Percentiles rank a stretch among this genome's conserved stretches.
These are phyloP conservation scores for Pomacea canaliculata DNA, from an alignment of 2,888 invertebrate genomes.

Conservation along the genomic window DNA sequence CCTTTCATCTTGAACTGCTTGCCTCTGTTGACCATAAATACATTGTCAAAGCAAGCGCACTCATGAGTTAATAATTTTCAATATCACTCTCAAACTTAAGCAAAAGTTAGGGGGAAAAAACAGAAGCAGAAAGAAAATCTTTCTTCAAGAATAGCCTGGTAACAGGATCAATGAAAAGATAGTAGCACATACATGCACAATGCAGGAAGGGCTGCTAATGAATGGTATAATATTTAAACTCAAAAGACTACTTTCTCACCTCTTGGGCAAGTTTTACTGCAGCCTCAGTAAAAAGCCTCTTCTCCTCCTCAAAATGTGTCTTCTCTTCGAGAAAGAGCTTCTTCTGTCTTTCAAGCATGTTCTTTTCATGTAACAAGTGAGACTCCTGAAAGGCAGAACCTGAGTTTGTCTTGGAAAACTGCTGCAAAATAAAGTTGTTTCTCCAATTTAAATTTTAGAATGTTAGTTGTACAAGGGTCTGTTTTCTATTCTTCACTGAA, in stretches of 20 bases:
- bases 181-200: neutral
- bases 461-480: neutral
- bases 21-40: conserved; percentile 46
- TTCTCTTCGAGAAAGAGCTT: conserved; percentile 59
- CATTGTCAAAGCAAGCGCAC: neutral
- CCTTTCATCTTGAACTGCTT: conserved; percentile 56
- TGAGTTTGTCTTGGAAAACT: conserved; percentile 51
- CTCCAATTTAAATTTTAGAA: neutral
- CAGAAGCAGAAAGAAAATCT: neutral
- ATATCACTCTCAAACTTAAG: neutral
- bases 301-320: conserved; percentile 62
- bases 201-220: no score
- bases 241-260: conserved; percentile 37
- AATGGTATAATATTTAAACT: neutral
- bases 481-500: no score
- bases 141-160: neutral
- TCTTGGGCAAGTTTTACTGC: conserved; percentile 58
- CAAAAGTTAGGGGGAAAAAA: neutral
- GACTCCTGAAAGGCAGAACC: conserved; percentile 55
- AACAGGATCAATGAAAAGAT: neutral
- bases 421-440: conserved; percentile 34
- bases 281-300: conserved; percentile 55
- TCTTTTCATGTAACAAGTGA: conserved; percentile 57
- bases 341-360: conserved; percentile 54
- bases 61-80: neutral